phyloP scores from a whole-genome alignment of 2,797 vertebrate species.

The Crotalus adamanteus region DNA sequence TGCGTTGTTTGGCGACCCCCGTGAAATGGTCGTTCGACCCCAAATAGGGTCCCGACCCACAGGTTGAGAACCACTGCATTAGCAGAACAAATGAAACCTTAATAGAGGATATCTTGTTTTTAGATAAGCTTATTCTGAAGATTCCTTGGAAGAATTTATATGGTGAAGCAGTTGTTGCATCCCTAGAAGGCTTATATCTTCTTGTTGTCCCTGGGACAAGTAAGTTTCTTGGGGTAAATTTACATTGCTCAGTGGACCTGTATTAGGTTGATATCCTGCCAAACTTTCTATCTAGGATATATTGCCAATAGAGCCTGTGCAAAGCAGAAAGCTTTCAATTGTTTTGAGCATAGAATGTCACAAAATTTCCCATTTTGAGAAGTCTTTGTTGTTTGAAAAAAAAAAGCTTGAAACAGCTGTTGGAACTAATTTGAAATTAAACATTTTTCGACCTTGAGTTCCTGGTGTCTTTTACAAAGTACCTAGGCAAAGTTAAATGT shows the following conservation, averaged over 20 bases:
- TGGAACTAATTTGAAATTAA: not conserved
- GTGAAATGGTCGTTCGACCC: no score
- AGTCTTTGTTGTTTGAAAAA: not conserved
- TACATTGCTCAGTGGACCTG: not conserved
- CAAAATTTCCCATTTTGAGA: not conserved
- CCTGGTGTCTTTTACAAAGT: not conserved
- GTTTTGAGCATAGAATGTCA: not conserved
- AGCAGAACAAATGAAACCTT: not conserved
- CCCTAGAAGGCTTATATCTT: constrained; percentile 90
- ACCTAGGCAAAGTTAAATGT: not conserved
- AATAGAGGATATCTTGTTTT: constrained; percentile 10
- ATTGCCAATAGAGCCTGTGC: not conserved
- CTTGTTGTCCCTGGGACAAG: constrained; percentile 93
- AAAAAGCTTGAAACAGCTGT: not conserved
- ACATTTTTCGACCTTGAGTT: not conserved
- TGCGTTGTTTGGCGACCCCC: no score
- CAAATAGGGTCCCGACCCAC: no score
- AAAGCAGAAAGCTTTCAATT: not conserved
- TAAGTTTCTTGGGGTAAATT: constrained; percentile 68
- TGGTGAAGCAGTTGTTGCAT: constrained; percentile 90
- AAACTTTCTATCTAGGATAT: not conserved
- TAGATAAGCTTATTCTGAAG: constrained; percentile 93
- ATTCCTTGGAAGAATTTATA: constrained; percentile 99
- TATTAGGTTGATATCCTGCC: not conserved
- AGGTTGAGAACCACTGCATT: no score